Evolutionary conservation across 2,113 vertebrate genomes (phyloP).

Genomic region (Bambusicola thoracicus): DNA sequence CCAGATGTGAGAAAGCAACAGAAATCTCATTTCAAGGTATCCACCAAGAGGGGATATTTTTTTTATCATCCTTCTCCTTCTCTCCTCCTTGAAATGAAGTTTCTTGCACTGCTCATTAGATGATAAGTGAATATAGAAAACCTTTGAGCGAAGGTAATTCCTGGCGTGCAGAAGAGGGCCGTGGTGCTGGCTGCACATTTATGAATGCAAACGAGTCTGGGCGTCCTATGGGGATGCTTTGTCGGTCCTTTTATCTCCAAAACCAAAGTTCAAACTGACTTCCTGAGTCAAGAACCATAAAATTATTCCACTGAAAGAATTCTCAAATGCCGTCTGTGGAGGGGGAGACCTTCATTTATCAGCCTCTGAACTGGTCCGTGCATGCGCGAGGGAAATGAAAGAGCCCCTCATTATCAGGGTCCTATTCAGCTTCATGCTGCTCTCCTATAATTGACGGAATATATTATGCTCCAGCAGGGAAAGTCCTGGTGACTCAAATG

Average conservation of each 20-base stretch:
- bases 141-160: conserved; percentile 73
- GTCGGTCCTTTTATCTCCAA: conserved; percentile 74
- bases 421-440: background rate
- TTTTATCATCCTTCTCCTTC: conserved; percentile 51
- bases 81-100: conserved; percentile 66
- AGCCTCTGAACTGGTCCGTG: conserved; percentile 16
- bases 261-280: conserved; percentile 73
- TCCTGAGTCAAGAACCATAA: conserved; percentile 72
- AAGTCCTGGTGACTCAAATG: background rate
- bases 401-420: conserved; percentile 31
- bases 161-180: conserved; percentile 52
- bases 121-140: conserved; percentile 69
- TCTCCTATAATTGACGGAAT: conserved; percentile 20
- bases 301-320: conserved; percentile 68
- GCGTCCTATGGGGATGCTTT: conserved; percentile 70
- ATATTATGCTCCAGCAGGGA: background rate
- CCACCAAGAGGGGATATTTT: conserved; percentile 19
- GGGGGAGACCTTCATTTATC: conserved; percentile 33
- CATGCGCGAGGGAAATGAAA: background rate
- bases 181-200: conserved; percentile 56
- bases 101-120: conserved; percentile 73
- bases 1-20: background rate
- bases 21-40: conserved; percentile 56
- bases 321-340: conserved; percentile 43
- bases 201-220: conserved; percentile 69